A percentile compares a stretch with the other conserved stretches of the same genome.
Conservation (phyloP, 2,888 invertebrate species). For the Drosophila prostipennis region DNA sequence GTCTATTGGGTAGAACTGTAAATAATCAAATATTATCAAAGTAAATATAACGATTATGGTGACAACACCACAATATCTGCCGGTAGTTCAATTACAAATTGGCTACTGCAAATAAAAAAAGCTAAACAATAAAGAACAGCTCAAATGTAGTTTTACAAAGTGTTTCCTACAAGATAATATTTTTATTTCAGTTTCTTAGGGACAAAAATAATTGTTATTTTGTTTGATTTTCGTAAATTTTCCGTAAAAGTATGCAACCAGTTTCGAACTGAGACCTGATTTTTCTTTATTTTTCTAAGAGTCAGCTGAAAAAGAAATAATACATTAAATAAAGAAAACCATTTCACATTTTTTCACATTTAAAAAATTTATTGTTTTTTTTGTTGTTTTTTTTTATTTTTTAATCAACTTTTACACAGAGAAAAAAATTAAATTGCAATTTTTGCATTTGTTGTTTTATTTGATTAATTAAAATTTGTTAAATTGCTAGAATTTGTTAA, state of each 20-base stretch:
- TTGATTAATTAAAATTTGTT: slow-evolving; percentile 80
- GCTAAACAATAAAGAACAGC: neutral
- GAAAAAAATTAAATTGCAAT: slow-evolving; percentile 78
- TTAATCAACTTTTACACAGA: slow-evolving; percentile 79
- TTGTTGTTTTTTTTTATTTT: slow-evolving; percentile 51
- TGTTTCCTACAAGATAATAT: neutral
- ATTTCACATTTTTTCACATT: slow-evolving; percentile 54
- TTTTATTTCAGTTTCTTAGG: no score
- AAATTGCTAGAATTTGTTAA: slow-evolving; percentile 81
- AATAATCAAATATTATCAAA: neutral
- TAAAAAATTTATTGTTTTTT: slow-evolving; percentile 66
- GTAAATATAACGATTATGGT: neutral
- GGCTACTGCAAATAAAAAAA: neutral
- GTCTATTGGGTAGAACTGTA: no score
- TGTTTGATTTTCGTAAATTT: no score
- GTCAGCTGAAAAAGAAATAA: neutral
- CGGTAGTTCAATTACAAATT: neutral
- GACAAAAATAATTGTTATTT: no score
- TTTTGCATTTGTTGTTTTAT: slow-evolving; percentile 69
- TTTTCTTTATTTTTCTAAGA: no score
- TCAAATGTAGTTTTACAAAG: neutral
- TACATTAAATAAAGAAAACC: neutral
- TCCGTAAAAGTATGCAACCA: no score
- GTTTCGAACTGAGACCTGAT: no score
- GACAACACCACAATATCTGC: neutral